A percentile compares a stretch with the other conserved stretches of the same genome.
Evolutionary conservation across 2,113 vertebrate species (phyloP).

Genomic region (Platichthys flesus): DNA sequence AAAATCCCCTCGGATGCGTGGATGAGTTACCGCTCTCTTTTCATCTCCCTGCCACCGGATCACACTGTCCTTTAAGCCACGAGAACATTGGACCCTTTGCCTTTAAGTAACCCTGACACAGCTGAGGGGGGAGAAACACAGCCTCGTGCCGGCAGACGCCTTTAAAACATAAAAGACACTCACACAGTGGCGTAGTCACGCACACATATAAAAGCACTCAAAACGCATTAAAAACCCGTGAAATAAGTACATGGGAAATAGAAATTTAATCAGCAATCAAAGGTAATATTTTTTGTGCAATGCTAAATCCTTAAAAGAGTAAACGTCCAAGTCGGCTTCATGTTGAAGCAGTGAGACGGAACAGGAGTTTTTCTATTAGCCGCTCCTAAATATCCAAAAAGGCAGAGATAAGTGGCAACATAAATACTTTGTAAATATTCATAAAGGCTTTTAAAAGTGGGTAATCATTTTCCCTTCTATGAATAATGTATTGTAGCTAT

Average conservation of each 20-base stretch:
- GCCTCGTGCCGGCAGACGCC: conserved; percentile 46
- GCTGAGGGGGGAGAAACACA: conserved; percentile 31
- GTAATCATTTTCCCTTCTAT: conserved; percentile 79
- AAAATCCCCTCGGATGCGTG: conserved; percentile 52
- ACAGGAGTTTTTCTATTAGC: conserved; percentile 54
- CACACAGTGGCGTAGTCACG: conserved; percentile 29
- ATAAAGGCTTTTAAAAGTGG: conserved; percentile 78
- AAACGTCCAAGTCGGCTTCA: conserved; percentile 22
- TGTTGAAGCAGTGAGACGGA: conserved; percentile 35
- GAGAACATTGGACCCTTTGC: conserved; percentile 52
- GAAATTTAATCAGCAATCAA: conserved; percentile 54
- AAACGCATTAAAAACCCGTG: conserved; percentile 22
- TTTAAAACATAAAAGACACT: conserved; percentile 51
- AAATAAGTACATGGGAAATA: conserved; percentile 17
- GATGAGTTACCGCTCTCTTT: conserved; percentile 58
- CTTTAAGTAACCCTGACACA: conserved; percentile 68
- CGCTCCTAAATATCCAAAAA: conserved; percentile 58
- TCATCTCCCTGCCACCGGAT: conserved; percentile 51
- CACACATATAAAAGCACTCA: conserved; percentile 25
- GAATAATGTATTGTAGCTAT: conserved; percentile 75
- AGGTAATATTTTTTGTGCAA: conserved; percentile 33
- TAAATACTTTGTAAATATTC: conserved; percentile 80
- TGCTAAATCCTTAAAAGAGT: conserved; percentile 35
- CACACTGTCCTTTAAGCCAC: conserved; percentile 52
- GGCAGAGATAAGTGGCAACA: conserved; percentile 56